Evolutionary conservation across 2,888 invertebrate species (phyloP), one percentile per base, ranked within the genome.

Genomic region (Drosophila peninsularis): DNA sequence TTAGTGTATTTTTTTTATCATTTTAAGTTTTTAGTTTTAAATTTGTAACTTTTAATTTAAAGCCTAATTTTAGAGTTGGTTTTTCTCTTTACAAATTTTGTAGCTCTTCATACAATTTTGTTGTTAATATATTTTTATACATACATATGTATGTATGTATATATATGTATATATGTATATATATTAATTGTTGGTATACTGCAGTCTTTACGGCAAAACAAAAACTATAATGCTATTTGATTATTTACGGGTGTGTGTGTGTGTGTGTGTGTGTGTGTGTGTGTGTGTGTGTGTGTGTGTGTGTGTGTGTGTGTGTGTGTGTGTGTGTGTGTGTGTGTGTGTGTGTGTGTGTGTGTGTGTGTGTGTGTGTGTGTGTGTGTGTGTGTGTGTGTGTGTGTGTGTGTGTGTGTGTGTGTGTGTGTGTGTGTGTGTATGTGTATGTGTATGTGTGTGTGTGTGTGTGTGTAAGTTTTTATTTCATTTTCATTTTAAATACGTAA

Each of bases 201-300:
- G 91, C 92, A 91, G 91, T 91, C 91, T 91, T 91, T 90, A 90
- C 89, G 91, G 91, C 91, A 91, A 90, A 91, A 90, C 71, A 83
- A 90, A 89, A 89, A 82, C 79, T 87, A 87, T 84, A 76, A 89
- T 84, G 86, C 73, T 83, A 78, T 87, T 83, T 84, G 78, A 68
- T 73, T 80, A 64, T 74, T 56, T 50, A 64, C 64, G 58, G 65
- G 56, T 63, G 39, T 55, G 14, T n/a, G n/a, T n/a, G n/a, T n/a
- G n/a, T n/a, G n/a, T n/a, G n/a, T n/a, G n/a, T n/a, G n/a, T n/a
- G n/a, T n/a, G n/a, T n/a, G n/a, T 54, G 30, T 50, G 34, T 50
- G 13, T 50, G 49, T 34, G n/a, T 52, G 5, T 24, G 56, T 63
- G 41, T 56, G 14, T 49, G 14, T 37, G 24, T 37, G 27, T 62